These are phyloP conservation scores for Epirrhoe tristata DNA, from an alignment of 2,888 invertebrate species.

Conservation along the genomic window DNA sequence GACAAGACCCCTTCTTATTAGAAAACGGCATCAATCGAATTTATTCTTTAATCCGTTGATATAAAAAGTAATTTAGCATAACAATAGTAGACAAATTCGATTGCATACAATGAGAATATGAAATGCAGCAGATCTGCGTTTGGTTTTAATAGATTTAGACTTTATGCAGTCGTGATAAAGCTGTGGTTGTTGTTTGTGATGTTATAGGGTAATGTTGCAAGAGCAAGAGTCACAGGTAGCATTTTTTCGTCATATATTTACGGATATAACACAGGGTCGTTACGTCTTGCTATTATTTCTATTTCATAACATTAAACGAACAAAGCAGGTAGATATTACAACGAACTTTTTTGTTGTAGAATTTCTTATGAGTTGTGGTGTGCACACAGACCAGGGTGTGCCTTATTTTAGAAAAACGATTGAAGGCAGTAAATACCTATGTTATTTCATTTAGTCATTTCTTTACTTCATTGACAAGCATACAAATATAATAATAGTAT, in stretches of 20 bases:
- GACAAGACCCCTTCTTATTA: conserved; percentile 44
- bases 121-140: conserved; percentile 27
- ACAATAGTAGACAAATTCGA: conserved; percentile 43
- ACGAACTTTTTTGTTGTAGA: conserved; percentile 2
- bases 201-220: conserved; percentile 18
- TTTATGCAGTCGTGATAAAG: conserved; percentile 28
- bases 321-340: conserved; percentile 60
- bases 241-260: conserved; percentile 63
- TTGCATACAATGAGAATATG: conserved; percentile 51
- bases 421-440: too few relatives aligned
- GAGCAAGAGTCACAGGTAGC: conserved; percentile 66
- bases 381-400: too few relatives aligned
- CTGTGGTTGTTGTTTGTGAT: conserved; percentile 12
- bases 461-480: too few relatives aligned
- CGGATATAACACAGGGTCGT: conserved; percentile 68
- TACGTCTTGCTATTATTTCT: conserved; percentile 66
- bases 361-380: background rate
- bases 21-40: conserved; percentile 37
- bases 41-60: conserved; percentile 32
- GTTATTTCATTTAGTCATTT: too few relatives aligned
- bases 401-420: background rate
- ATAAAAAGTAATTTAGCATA: conserved; percentile 38
- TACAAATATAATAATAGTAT: too few relatives aligned
- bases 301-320: conserved; percentile 59
- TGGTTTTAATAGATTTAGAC: conserved; percentile 32